Percentiles rank a stretch among this genome's conserved stretches.
Conservation (phyloP, 2,888 invertebrate species). For the Argyresthia albistria region DNA sequence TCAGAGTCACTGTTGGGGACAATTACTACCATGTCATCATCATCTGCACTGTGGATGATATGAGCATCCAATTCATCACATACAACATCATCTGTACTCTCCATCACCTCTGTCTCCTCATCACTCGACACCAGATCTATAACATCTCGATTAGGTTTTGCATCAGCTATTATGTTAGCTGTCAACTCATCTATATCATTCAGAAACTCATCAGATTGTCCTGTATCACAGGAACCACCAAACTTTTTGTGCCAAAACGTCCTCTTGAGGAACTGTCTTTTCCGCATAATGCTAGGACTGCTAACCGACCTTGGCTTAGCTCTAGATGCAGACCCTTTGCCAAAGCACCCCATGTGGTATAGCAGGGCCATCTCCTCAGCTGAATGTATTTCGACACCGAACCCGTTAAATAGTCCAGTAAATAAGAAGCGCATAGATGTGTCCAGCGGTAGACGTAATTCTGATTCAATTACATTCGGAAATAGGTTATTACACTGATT, state of each 20-base stretch:
- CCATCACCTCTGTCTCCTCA: slow-evolving; percentile 25
- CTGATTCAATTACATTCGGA: slow-evolving; percentile 47
- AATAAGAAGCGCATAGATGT: slow-evolving; percentile 57
- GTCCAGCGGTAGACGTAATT: slow-evolving; percentile 55
- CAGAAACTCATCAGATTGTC: slow-evolving; percentile 32
- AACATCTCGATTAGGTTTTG: slow-evolving; percentile 35
- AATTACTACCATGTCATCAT: slow-evolving; percentile 63
- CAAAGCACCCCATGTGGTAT: slow-evolving; percentile 82
- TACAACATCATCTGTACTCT: slow-evolving; percentile 20
- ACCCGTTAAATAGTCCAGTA: slow-evolving; percentile 77
- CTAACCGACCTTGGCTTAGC: slow-evolving; percentile 58
- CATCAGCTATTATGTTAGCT: slow-evolving; percentile 35
- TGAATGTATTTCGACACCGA: slow-evolving; percentile 75
- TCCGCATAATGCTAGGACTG: slow-evolving; percentile 65
- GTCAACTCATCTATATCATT: slow-evolving; percentile 38
- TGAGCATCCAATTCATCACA: slow-evolving; percentile 13
- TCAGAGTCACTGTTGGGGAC: slow-evolving; percentile 78
- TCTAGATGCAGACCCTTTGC: slow-evolving; percentile 79
- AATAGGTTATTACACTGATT: slow-evolving; percentile 49
- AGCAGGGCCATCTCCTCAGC: slow-evolving; percentile 72
- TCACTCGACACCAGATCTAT: slow-evolving; percentile 64
- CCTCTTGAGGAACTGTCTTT: slow-evolving; percentile 74
- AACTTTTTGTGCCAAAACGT: slow-evolving; percentile 68
- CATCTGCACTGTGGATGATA: slow-evolving; percentile 22
- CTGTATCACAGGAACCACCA: slow-evolving; percentile 21